These are phyloP conservation scores for Oceanodroma leucorhoa DNA, from an alignment of 2,797 vertebrate species.

Conservation along the genomic window DNA sequence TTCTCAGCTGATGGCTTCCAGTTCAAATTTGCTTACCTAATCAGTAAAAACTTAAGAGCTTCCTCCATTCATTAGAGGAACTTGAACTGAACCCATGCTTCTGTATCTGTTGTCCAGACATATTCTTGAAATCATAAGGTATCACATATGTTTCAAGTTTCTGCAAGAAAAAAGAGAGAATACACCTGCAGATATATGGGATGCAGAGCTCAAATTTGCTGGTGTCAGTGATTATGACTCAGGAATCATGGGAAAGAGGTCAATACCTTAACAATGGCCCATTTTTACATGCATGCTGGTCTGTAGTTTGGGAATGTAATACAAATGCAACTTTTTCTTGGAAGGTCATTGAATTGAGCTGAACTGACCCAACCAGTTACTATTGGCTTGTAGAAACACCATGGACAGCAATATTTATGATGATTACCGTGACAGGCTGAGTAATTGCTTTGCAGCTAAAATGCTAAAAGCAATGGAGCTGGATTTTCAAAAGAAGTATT, in stretches of 20 bases:
- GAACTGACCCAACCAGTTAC: conserved; percentile 28
- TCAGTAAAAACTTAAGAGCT: neutral
- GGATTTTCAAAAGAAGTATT: conserved; percentile 17
- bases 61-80: neutral
- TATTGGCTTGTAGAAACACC: conserved; percentile 11
- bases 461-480: conserved; percentile 21
- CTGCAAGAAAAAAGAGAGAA: neutral
- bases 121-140: neutral
- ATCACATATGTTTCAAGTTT: neutral
- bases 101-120: neutral
- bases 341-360: conserved; percentile 19
- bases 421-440: conserved; percentile 42
- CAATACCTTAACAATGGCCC: neutral
- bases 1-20: neutral
- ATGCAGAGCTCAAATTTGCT: neutral
- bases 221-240: neutral
- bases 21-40: neutral
- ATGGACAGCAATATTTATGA: conserved; percentile 20
- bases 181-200: neutral
- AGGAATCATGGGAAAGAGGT: neutral
- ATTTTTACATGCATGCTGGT: neutral
- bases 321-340: conserved; percentile 1
- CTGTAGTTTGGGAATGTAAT: neutral
- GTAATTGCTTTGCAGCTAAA: conserved; percentile 38
- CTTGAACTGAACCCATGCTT: neutral